Percentiles rank a stretch among this genome's conserved stretches.
Conservation (phyloP, 2,888 invertebrate genomes). For the Caprella mutica region DNA sequence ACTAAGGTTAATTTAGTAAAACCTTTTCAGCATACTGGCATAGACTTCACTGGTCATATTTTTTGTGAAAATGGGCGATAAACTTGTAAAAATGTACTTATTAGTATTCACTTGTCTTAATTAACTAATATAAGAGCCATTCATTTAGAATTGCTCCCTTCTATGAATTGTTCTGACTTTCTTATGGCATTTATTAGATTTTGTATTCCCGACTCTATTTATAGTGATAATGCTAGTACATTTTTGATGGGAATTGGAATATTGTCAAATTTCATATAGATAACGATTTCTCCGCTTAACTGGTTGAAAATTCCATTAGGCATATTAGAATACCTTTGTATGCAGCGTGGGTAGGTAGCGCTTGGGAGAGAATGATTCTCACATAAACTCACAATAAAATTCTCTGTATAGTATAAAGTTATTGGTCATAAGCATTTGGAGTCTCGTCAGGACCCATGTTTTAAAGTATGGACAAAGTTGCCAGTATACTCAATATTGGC, state of each 20-base stretch:
- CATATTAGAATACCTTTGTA: slow-evolving; percentile 5
- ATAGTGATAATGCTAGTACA: slow-evolving; percentile 4
- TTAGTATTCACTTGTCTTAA: slow-evolving; percentile 6
- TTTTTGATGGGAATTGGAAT: not conserved
- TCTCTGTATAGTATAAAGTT: not conserved
- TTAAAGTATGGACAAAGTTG: too few species aligned
- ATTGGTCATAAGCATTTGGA: not conserved
- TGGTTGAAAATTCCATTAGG: not conserved
- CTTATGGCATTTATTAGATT: not conserved
- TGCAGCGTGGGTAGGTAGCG: not conserved
- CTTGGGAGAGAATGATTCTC: not conserved
- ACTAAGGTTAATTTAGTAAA: not conserved
- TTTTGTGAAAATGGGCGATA: not conserved
- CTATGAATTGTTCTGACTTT: not conserved
- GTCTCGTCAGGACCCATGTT: too few species aligned
- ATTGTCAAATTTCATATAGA: not conserved
- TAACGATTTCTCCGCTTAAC: not conserved
- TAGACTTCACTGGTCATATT: slow-evolving; percentile 3
- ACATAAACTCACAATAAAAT: too few species aligned
- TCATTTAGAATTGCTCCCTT: slow-evolving; percentile 1
- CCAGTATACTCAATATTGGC: too few species aligned
- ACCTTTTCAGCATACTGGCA: slow-evolving; percentile 1
- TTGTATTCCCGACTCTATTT: not conserved
- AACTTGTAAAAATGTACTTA: not conserved
- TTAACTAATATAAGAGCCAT: not conserved